These are phyloP conservation scores for Pollimyrus isidori DNA, from an alignment of 2,113 vertebrate species.

Conservation along the genomic window DNA sequence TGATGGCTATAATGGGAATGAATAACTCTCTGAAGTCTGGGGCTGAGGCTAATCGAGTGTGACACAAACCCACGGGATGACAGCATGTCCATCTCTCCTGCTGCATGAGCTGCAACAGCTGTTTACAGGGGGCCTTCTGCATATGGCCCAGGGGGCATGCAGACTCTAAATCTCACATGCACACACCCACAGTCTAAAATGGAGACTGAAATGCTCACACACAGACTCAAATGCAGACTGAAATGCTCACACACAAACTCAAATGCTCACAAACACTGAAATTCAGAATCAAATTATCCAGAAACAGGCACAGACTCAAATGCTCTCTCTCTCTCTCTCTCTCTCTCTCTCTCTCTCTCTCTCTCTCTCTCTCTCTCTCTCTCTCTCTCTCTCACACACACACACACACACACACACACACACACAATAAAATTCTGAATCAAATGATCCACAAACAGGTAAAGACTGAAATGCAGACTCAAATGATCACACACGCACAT, in stretches of 20 bases:
- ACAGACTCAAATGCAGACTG: not conserved
- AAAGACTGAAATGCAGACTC: not conserved
- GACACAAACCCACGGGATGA: not conserved
- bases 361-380: not conserved
- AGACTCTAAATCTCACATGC: constrained; percentile 10
- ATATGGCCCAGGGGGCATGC: not conserved
- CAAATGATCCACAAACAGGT: not conserved
- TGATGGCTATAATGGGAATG: constrained; percentile 9
- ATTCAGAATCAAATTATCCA: not conserved
- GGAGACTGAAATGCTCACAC: not conserved
- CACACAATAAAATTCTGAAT: not conserved
- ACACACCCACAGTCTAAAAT: not conserved
- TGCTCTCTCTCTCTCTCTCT: not conserved
- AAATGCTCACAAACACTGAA: no score
- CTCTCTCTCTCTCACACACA: not conserved
- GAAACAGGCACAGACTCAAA: not conserved
- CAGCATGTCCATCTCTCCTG: not conserved
- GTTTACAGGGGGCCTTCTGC: not conserved
- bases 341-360: not conserved
- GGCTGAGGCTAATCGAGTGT: constrained; percentile 6
- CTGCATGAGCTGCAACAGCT: not conserved
- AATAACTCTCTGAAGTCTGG: not conserved
- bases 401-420: not conserved
- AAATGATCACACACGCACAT: not conserved
- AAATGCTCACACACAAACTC: not conserved